These are phyloP conservation scores for Bugula neritina DNA, from an alignment of 2,888 invertebrate species.

Conservation along the genomic window DNA sequence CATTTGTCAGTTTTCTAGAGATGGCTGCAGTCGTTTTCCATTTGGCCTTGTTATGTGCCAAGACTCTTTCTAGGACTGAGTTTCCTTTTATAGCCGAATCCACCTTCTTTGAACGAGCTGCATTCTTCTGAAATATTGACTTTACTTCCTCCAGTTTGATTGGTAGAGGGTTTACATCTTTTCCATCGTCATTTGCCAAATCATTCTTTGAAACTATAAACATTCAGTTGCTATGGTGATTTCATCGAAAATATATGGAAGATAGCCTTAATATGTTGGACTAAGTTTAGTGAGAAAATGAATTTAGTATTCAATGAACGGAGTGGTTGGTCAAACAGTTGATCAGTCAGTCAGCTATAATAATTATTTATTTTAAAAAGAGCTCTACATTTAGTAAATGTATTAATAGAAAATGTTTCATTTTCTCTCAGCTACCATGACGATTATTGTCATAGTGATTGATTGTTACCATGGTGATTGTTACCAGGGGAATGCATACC, in stretches of 20 bases:
- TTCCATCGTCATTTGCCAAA: neutral
- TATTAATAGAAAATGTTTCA: too few relatives aligned
- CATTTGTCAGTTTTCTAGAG: neutral
- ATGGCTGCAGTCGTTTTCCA: neutral
- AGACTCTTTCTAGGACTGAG: neutral
- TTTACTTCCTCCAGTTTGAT: neutral
- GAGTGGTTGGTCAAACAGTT: too few relatives aligned
- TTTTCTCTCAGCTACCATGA: too few relatives aligned
- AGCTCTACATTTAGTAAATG: too few relatives aligned
- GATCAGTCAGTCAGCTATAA: too few relatives aligned
- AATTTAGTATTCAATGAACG: neutral
- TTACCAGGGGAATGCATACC: neutral
- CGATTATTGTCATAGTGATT: too few relatives aligned
- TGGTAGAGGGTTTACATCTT: neutral
- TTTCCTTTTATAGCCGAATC: neutral
- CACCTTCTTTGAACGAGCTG: neutral
- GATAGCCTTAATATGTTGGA: too few relatives aligned
- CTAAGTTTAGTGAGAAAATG: neutral
- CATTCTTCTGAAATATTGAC: neutral
- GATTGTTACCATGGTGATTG: too few relatives aligned
- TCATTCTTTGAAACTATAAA: neutral
- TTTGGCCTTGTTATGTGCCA: neutral
- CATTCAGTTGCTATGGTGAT: too few relatives aligned
- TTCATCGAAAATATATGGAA: too few relatives aligned
- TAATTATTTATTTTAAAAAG: neutral